A percentile compares a stretch with the other conserved stretches of the same genome.
Evolutionary conservation across 2,113 vertebrate species (phyloP).

Genomic region (Chlorodrepanis virens): DNA sequence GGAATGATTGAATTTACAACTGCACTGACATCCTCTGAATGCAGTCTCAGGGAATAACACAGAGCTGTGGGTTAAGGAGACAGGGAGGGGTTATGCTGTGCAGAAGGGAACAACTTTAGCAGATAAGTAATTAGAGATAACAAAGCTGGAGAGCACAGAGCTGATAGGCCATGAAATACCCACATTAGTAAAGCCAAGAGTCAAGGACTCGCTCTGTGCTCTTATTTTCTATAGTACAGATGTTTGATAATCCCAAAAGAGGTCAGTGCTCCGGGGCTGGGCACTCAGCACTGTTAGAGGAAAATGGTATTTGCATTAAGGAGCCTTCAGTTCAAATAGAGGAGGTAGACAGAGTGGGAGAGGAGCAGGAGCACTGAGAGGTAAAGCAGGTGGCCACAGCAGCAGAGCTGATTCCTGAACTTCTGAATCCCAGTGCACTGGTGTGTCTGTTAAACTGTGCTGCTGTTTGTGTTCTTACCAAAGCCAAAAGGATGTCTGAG

Average conservation of each 20-base stretch:
- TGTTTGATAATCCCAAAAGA: not conserved
- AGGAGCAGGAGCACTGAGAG: conserved; percentile 27
- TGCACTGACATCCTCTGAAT: not conserved
- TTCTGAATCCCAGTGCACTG: not conserved
- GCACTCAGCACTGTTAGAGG: not conserved
- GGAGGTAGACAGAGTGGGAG: conserved; percentile 6
- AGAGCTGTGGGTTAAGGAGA: not conserved
- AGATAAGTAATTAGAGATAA: conserved; percentile 19
- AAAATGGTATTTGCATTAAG: conserved; percentile 38
- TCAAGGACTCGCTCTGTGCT: not conserved
- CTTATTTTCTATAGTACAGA: not conserved
- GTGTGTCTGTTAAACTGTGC: not conserved
- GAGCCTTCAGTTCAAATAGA: not conserved
- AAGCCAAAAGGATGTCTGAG: conserved; percentile 35
- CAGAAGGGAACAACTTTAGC: not conserved
- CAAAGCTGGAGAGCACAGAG: not conserved
- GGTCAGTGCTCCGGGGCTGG: not conserved
- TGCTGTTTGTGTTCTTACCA: not conserved
- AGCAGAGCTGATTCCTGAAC: not conserved
- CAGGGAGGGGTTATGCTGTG: not conserved
- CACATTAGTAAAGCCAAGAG: not conserved
- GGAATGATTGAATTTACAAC: not conserved
- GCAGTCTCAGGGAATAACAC: not conserved
- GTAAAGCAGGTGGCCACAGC: conserved; percentile 39
- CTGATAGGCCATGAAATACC: not conserved